A percentile compares a stretch with the other conserved stretches of the same genome.
These are phyloP conservation scores for Pachycephus smyrnensis DNA, from an alignment of 2,888 invertebrate species.

Conservation along the genomic window DNA sequence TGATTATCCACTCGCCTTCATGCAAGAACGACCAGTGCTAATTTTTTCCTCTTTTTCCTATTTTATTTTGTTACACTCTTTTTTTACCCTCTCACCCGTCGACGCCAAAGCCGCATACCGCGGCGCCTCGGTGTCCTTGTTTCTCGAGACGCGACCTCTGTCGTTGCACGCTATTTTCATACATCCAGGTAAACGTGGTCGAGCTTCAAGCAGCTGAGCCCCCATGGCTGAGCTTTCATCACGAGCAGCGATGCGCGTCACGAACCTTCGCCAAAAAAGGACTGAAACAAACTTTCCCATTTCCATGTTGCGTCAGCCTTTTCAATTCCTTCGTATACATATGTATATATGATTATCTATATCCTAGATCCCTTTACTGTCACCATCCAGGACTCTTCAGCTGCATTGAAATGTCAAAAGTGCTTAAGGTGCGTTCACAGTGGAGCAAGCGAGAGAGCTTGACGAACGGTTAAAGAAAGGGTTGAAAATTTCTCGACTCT, in stretches of 20 bases:
- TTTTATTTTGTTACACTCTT: constrained; percentile 1
- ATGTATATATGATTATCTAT: background rate
- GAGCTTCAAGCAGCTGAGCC: constrained; percentile 1
- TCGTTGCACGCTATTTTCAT: background rate
- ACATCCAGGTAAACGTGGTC: background rate
- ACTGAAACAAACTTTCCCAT: background rate
- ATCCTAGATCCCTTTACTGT: too few species aligned
- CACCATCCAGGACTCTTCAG: background rate
- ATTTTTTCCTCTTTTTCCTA: background rate
- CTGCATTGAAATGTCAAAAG: background rate
- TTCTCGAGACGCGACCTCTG: background rate
- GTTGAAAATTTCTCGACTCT: background rate
- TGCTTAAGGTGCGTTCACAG: background rate
- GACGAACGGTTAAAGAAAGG: background rate
- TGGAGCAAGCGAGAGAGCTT: background rate
- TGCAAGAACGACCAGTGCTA: background rate
- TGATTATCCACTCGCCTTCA: background rate
- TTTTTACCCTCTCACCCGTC: background rate
- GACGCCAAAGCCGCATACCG: background rate
- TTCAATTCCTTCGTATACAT: background rate
- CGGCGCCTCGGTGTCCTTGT: background rate
- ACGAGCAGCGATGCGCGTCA: constrained; percentile 5
- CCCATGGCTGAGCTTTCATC: background rate
- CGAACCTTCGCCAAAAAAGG: background rate
- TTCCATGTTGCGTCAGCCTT: background rate